Evolutionary conservation across 2,888 invertebrate species (phyloP).

Genomic region (Drosophila suboccidentalis): DNA sequence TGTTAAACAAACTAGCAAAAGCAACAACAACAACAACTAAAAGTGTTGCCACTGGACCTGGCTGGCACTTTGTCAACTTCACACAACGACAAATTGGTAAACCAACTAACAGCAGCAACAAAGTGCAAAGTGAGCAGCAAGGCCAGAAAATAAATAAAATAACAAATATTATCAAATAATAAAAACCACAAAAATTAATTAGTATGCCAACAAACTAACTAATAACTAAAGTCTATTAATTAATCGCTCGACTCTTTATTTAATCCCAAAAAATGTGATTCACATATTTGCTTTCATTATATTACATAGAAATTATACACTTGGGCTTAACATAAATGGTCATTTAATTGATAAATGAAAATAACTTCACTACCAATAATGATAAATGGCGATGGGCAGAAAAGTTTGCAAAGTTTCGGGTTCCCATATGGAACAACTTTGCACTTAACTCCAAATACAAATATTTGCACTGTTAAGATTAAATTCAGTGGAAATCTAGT

Average conservation of each 20-base stretch:
- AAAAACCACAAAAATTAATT: constrained; percentile 77
- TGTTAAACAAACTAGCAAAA: constrained; percentile 57
- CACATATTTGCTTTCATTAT: constrained; percentile 12
- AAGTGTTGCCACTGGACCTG: constrained; percentile 47
- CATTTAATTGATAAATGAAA: constrained; percentile 22
- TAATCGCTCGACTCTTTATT: constrained; percentile 47
- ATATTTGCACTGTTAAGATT: neutral
- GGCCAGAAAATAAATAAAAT: constrained; percentile 18
- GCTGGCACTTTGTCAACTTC: constrained; percentile 67
- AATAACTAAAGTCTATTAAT: constrained; percentile 67
- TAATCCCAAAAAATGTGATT: constrained; percentile 21
- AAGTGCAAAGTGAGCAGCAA: constrained; percentile 55
- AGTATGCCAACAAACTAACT: constrained; percentile 49
- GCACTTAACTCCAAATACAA: neutral
- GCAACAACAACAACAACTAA: constrained; percentile 43
- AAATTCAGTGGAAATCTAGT: neutral
- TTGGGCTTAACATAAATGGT: constrained; percentile 11
- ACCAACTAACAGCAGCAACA: constrained; percentile 34
- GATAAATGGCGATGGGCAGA: constrained; percentile 7
- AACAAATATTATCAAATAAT: constrained; percentile 46
- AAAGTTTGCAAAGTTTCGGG: neutral
- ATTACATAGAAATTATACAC: constrained; percentile 14
- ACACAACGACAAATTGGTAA: constrained; percentile 60
- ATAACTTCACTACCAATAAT: constrained; percentile 8
- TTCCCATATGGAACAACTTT: constrained; percentile 2